Conservation (phyloP, 2,113 vertebrate genomes). For the Oceanodroma tethys region DNA sequence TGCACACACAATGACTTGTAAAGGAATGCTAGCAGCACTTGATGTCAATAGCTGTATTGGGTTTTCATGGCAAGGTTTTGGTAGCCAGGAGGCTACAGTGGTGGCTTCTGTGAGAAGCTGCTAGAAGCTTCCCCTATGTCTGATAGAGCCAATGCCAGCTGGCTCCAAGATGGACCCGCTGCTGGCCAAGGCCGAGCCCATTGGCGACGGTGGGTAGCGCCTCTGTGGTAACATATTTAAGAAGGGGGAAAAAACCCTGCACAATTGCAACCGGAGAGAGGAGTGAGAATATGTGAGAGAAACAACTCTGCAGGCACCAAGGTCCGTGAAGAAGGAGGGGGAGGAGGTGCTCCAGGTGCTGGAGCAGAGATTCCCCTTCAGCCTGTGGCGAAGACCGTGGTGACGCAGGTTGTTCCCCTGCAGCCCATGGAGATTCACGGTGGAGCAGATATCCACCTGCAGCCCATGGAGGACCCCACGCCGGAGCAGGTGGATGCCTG, state of each 20-base stretch:
- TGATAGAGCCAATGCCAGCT: background rate
- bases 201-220: background rate
- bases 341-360: background rate
- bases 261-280: background rate
- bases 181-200: background rate
- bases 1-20: background rate
- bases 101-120: background rate
- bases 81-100: background rate
- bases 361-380: background rate
- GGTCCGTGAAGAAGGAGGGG: background rate
- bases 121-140: background rate
- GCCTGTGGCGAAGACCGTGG: too few relatives aligned
- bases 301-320: background rate
- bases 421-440: too few relatives aligned
- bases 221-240: background rate
- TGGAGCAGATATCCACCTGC: too few relatives aligned
- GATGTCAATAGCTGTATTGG: background rate
- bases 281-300: background rate
- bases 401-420: too few relatives aligned
- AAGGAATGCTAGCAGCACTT: background rate
- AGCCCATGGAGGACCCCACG: too few relatives aligned
- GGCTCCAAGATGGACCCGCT: background rate
- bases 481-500: too few relatives aligned
- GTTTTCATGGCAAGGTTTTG: background rate
- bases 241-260: background rate